A percentile compares a stretch with the other conserved stretches of the same genome.
Evolutionary conservation across 2,888 invertebrate species (phyloP).

Genomic region (Caenorhabditis sp.): DNA sequence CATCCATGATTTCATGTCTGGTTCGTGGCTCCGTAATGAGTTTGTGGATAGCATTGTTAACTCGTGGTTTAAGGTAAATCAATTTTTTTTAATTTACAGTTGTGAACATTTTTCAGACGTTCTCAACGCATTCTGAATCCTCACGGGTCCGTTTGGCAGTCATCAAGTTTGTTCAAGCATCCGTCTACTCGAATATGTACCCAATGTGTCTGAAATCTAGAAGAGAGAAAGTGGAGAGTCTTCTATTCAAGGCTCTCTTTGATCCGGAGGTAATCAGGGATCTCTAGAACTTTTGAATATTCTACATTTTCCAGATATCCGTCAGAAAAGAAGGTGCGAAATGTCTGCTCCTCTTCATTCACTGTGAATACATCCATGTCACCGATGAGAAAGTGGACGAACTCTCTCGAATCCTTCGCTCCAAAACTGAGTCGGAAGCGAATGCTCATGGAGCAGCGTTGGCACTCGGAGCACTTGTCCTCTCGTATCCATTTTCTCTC

Average conservation of each 20-base stretch:
- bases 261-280: constrained; percentile 47
- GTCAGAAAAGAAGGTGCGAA: constrained; percentile 67
- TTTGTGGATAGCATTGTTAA: constrained; percentile 52
- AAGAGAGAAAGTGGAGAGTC: constrained; percentile 13
- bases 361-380: constrained; percentile 67
- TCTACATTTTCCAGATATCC: constrained; percentile 53
- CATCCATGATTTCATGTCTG: constrained; percentile 68
- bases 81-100: neutral
- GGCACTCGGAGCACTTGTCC: constrained; percentile 61
- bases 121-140: constrained; percentile 21
- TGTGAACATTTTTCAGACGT: constrained; percentile 23
- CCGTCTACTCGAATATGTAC: constrained; percentile 72
- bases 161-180: constrained; percentile 69
- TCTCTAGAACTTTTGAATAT: too few relatives aligned
- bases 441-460: constrained; percentile 66
- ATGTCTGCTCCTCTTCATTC: constrained; percentile 68
- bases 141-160: constrained; percentile 63
- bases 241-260: constrained; percentile 54
- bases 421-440: constrained; percentile 3
- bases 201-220: constrained; percentile 20
- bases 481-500: constrained; percentile 68
- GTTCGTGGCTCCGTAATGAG: constrained; percentile 47
- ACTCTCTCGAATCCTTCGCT: constrained; percentile 15
- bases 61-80: constrained; percentile 1
- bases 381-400: constrained; percentile 20